Base-by-base conservation (phyloP, 2,797 vertebrate species). In the Takifugu ocellatus region DNA sequence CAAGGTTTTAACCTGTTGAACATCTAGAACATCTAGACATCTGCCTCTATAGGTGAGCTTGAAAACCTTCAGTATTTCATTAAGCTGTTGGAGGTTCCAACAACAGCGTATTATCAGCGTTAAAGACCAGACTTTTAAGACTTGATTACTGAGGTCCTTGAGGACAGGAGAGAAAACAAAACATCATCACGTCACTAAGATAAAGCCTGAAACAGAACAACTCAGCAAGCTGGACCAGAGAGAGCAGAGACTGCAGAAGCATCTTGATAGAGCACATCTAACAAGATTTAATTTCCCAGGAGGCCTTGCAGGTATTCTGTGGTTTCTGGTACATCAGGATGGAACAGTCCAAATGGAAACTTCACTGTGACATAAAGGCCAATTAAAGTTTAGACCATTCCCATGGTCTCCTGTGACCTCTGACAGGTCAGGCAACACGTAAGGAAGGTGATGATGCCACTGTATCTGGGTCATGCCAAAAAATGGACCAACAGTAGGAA, bases 261-360 rank as follows among this genome's bases (percentile, higher is more conserved):
- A 53, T 15, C 56, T 46, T 51, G 55, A 70, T 33, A 50, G 42
- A 71, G 72, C 58, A 59, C 26, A 42, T 54, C 66, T 59, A 81
- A 63, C 57, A 63, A 14, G 15, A 25, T 59, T 69, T 83, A 77
- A 86, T 86, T 84, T 81, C 84, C 76, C 77, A 29, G 24, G 56
- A 55, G 54, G 5, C 9, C 8, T 43, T 56, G 27, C 27, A 52
- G 63, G 43, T 63, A 68, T 68, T 57, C 27, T 33, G 27, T 42
- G 26, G 64, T 66, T 42, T 61, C 59, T 33, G 46, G 25, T 25
- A 27, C 43, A 59, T 16, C 43, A n/a, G 48, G 21, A 33, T 54
- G 55, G 57, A n/a, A 49, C 66, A 64, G 27, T 63, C 65, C 70
- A 51, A 72, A 66, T 72, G 75, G 61, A 74, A 69, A 74, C 26